Evolutionary conservation across 2,113 vertebrate genomes (phyloP).

Genomic region (Dolichallabes microphthalmus): DNA sequence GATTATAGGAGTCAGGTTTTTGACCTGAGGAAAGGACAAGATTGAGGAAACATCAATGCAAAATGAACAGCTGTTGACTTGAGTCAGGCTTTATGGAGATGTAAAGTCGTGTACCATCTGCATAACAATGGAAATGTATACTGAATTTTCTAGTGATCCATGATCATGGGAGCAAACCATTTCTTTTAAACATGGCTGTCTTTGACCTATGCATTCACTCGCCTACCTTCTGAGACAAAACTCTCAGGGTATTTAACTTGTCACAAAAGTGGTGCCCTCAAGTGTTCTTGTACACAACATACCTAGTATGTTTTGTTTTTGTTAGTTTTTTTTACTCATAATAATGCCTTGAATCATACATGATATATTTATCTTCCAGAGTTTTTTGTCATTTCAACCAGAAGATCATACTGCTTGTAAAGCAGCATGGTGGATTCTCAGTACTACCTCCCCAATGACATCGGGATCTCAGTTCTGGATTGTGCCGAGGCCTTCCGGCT

Average conservation of each 20-base stretch:
- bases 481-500: slow-evolving; percentile 82
- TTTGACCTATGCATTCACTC: not conserved
- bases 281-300: not conserved
- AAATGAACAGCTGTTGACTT: too few relatives aligned
- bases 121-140: too few relatives aligned
- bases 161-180: not conserved
- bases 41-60: too few relatives aligned
- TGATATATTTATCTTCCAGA: not conserved
- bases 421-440: slow-evolving; percentile 83
- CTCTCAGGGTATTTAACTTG: not conserved
- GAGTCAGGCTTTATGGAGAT: too few relatives aligned
- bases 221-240: not conserved
- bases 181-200: not conserved
- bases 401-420: slow-evolving; percentile 26
- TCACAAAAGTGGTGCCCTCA: not conserved
- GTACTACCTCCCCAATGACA: slow-evolving; percentile 87
- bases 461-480: slow-evolving; percentile 81
- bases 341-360: not conserved
- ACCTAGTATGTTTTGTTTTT: not conserved
- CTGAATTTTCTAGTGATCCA: too few relatives aligned
- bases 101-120: too few relatives aligned
- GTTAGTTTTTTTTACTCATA: not conserved
- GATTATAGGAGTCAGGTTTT: too few relatives aligned
- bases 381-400: not conserved
- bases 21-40: too few relatives aligned